A percentile compares a stretch with the other conserved stretches of the same genome.
phyloP scores from a whole-genome alignment of 2,113 vertebrate genomes.

The Egretta garzetta region DNA sequence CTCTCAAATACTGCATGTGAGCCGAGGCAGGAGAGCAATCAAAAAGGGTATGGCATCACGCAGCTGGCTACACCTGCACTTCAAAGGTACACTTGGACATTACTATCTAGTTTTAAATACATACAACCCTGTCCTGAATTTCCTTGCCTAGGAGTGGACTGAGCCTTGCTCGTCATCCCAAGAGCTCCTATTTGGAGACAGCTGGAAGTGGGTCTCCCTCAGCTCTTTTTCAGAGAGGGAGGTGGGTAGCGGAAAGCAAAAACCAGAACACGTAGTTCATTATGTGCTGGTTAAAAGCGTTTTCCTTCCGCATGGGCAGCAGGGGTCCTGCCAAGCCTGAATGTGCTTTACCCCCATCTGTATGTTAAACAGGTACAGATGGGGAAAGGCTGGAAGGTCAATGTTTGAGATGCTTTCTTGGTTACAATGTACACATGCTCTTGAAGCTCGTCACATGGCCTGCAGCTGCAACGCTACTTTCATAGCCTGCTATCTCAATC shows the following conservation, averaged over 20 bases:
- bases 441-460: background rate
- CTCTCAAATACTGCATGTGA: background rate
- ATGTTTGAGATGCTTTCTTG: background rate
- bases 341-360: background rate
- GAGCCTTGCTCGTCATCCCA: background rate
- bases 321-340: background rate
- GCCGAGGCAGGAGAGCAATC: background rate
- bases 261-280: background rate
- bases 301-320: background rate
- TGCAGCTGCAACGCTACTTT: background rate
- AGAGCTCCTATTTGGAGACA: background rate
- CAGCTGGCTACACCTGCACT: background rate
- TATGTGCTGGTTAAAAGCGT: background rate
- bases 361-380: constrained; percentile 38
- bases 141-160: background rate
- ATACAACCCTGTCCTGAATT: background rate
- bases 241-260: background rate
- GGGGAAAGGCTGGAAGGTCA: constrained; percentile 38
- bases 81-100: background rate
- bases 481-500: background rate
- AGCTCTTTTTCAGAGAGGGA: background rate
- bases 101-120: background rate
- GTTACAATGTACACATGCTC: background rate
- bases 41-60: background rate
- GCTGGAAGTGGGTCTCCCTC: background rate